A percentile compares a stretch with the other conserved stretches of the same genome.
phyloP scores from a whole-genome alignment of 2,888 invertebrate genomes.

The Teinopalpus imperialis region DNA sequence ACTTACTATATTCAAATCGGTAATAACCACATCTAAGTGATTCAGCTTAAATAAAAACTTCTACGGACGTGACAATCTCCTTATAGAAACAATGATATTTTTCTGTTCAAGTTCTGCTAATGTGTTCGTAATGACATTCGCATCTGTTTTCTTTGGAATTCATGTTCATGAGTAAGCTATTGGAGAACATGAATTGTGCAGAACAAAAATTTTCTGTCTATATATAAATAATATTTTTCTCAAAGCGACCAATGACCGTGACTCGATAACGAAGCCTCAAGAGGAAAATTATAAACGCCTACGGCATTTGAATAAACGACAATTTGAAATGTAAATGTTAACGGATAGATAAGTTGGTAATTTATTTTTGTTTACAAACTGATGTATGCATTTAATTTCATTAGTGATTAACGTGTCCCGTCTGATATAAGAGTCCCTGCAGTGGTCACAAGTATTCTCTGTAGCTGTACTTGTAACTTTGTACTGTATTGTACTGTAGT shows the following conservation, averaged over 20 bases:
- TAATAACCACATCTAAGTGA: too few relatives aligned
- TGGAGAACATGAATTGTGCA: too few relatives aligned
- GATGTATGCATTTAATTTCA: conserved; percentile 21
- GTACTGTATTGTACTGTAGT: not conserved
- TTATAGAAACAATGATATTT: too few relatives aligned
- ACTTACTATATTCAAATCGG: too few relatives aligned
- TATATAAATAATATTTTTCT: not conserved
- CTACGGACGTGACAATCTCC: too few relatives aligned
- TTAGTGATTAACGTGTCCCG: conserved; percentile 20
- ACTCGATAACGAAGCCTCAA: not conserved
- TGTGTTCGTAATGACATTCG: too few relatives aligned
- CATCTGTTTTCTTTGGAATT: too few relatives aligned
- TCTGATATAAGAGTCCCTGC: conserved; percentile 3
- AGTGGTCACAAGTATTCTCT: too few relatives aligned
- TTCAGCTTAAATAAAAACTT: too few relatives aligned
- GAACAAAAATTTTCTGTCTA: not conserved
- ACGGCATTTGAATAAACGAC: conserved; percentile 18
- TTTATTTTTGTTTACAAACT: conserved; percentile 18
- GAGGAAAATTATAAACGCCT: conserved; percentile 14
- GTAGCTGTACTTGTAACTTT: not conserved
- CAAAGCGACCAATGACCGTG: conserved; percentile 7
- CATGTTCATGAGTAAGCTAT: too few relatives aligned
- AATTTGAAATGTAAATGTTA: conserved; percentile 21
- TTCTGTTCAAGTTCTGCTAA: too few relatives aligned
- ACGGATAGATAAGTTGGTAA: conserved; percentile 15